Conservation (phyloP, 2,113 vertebrate species). For the cattle (Bos taurus) region ARS-UCD2.0 NC_037342.1:81432001-81432500, state of each 20-base stretch:
- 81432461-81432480: not conserved
- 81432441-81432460: not conserved
- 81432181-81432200: not conserved
- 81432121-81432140: not conserved
- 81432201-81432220: not conserved
- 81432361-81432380: not conserved
- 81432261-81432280: not conserved
- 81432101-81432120: not conserved
- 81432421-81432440: not conserved
- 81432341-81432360: not conserved
- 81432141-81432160: not conserved
- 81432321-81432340: too few species aligned
- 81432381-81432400: not conserved
- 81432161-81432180: not conserved
- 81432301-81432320: not conserved
- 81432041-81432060: too few species aligned
- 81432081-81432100: not conserved
- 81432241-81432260: not conserved
- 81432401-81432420: not conserved
- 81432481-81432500: not conserved
- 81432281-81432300: not conserved
- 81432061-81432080: too few species aligned
- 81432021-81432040: too few species aligned
- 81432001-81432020: too few species aligned
- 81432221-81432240: not conserved